Evolutionary conservation across 2,888 invertebrate genomes (phyloP).

Genomic region (Spisula solida): DNA sequence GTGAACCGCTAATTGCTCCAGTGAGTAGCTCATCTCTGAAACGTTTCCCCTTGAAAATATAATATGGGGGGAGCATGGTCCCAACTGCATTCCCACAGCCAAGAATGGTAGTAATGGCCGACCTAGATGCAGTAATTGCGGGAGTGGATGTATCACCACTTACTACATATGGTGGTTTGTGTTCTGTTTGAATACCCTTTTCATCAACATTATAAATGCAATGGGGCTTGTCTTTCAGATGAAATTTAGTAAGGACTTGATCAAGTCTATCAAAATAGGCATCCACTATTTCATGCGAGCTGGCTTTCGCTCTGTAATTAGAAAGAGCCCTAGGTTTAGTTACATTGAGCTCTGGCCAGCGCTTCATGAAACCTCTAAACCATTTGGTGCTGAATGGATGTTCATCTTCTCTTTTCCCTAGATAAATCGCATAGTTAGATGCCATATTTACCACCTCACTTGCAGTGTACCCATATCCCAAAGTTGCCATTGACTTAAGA

Average conservation of each 20-base stretch:
- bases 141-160: neutral
- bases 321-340: slow-evolving; percentile 33
- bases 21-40: slow-evolving; percentile 6
- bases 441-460: slow-evolving; percentile 38
- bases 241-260: neutral
- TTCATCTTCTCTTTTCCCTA: slow-evolving; percentile 13
- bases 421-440: slow-evolving; percentile 15
- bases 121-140: slow-evolving; percentile 27
- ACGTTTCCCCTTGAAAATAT: slow-evolving; percentile 27
- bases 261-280: slow-evolving; percentile 12
- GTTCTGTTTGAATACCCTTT: slow-evolving; percentile 38
- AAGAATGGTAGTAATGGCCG: slow-evolving; percentile 26
- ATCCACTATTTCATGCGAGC: neutral
- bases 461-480: slow-evolving; percentile 41
- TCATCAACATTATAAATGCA: slow-evolving; percentile 54
- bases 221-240: slow-evolving; percentile 23
- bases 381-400: slow-evolving; percentile 29
- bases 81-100: slow-evolving; percentile 31
- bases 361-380: slow-evolving; percentile 28
- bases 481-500: slow-evolving; percentile 22
- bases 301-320: slow-evolving; percentile 30
- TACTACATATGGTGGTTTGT: slow-evolving; percentile 11
- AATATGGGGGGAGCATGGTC: slow-evolving; percentile 5
- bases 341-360: slow-evolving; percentile 34
- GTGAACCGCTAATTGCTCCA: neutral